Evolutionary conservation across 2,888 invertebrate genomes (phyloP).

Genomic region (Nyleta sp.): DNA sequence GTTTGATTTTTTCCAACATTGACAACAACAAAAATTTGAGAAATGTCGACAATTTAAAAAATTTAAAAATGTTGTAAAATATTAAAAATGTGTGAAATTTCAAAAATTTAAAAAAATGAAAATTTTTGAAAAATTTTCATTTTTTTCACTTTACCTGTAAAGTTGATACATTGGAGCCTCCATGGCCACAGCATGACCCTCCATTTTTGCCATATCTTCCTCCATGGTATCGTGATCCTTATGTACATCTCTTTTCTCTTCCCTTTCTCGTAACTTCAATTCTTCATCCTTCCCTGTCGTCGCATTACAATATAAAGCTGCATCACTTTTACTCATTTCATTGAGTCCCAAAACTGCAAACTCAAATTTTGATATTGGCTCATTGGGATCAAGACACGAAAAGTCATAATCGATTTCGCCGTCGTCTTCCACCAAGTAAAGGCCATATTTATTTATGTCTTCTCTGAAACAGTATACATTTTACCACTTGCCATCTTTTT

Average conservation of each 20-base stretch:
- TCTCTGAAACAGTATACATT: constrained; percentile 83
- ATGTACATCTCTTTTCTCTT: constrained; percentile 73
- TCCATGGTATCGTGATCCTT: constrained; percentile 68
- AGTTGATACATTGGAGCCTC: constrained; percentile 95
- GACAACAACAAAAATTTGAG: too few relatives aligned
- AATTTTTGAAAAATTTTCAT: too few relatives aligned
- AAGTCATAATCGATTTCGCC: constrained; percentile 97
- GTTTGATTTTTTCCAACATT: too few relatives aligned
- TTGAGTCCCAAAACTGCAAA: constrained; percentile 95
- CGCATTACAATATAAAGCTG: constrained; percentile 75
- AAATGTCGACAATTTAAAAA: too few relatives aligned
- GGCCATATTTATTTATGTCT: constrained; percentile 88
- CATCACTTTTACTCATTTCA: constrained; percentile 85
- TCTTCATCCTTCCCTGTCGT: constrained; percentile 5
- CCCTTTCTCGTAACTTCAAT: constrained; percentile 77
- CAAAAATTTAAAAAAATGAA: too few relatives aligned
- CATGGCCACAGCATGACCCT: constrained; percentile 90
- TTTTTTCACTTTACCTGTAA: constrained; percentile 77
- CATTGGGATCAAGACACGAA: constrained; percentile 93
- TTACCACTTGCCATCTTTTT: too few relatives aligned
- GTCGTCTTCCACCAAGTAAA: constrained; percentile 98
- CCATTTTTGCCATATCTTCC: constrained; percentile 87
- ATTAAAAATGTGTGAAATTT: too few relatives aligned
- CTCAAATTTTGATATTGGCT: constrained; percentile 96
- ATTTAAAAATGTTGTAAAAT: too few relatives aligned